Base-by-base conservation (phyloP, 2,797 vertebrate genomes). In the Trachurus trachurus region DNA sequence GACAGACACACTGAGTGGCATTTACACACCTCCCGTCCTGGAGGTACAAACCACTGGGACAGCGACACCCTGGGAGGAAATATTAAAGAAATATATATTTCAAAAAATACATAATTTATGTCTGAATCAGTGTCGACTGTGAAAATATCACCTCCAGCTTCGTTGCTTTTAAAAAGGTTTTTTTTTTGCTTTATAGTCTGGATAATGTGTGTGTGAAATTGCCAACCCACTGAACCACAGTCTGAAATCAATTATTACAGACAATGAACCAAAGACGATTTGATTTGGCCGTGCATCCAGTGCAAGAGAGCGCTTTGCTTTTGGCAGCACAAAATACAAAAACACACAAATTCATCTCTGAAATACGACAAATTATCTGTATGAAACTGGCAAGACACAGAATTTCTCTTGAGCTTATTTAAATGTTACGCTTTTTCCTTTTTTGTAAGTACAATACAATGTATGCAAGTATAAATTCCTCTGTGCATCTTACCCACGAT, bases 31-130 rank as follows among this genome's bases (percentile, higher is more conserved):
- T 78, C 0, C 94, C 86, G 0, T 93, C 93, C 74, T 96, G 95
- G 6, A 97, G 92, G 71, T 95, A 94, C 13, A 95, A 92, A 22
- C 94, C 95, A 0, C 66, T 34, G 1, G 95, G 95, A 82, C 97
- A 98, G 49, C 94, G 96, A 75, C 97, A 98, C 1, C 97, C 97
- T 97, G 89, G 0, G 31, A 5, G 31, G 31, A 34, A 34, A 34
- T 34, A 6, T 5, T n/a, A n/a, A n/a, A 34, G 6, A 34, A 34
- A 34, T 4, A 34, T 4, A 34, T 5, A 34, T 34, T 5, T 5
- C 10, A 40, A 60, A 29, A 66, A 49, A 76, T 1, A 53, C 5
- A 71, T 1, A 29, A 7, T 37, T 19, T 6, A 61, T 0, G n/a
- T 44, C 31, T 56, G 47, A 0, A 61, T 75, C 39, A 39, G 22